Conservation (phyloP, 2,888 invertebrate genomes). For the Omphaloscelis lunosa region DNA sequence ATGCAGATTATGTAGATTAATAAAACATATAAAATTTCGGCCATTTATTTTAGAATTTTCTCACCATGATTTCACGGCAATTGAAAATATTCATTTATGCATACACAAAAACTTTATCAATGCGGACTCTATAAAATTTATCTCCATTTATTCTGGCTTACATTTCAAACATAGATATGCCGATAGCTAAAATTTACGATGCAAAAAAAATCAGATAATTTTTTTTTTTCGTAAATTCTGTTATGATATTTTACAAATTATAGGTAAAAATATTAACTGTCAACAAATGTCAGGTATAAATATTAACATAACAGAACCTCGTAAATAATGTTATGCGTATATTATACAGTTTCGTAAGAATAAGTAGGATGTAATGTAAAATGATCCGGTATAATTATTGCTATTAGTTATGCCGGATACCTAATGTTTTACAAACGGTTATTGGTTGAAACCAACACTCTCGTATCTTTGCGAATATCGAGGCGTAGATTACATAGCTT, state of each 20-base stretch:
- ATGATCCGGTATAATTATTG: slow-evolving; percentile 34
- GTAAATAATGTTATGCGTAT: slow-evolving; percentile 36
- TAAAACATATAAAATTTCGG: not conserved
- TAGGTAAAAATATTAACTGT: slow-evolving; percentile 33
- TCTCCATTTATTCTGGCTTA: not conserved
- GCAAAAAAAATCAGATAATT: not conserved
- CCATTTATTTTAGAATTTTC: not conserved
- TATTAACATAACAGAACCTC: slow-evolving; percentile 26
- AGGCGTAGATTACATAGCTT: slow-evolving; percentile 1
- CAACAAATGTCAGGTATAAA: slow-evolving; percentile 21
- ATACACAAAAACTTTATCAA: not conserved
- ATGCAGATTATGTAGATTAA: slow-evolving; percentile 14
- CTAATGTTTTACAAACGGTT: slow-evolving; percentile 2
- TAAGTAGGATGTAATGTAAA: slow-evolving; percentile 33
- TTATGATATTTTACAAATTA: slow-evolving; percentile 9
- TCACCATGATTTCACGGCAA: not conserved
- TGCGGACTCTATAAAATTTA: not conserved
- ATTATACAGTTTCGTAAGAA: slow-evolving; percentile 26
- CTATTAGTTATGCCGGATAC: slow-evolving; percentile 20
- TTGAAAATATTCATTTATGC: not conserved
- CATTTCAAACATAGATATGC: not conserved
- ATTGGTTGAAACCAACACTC: slow-evolving; percentile 20
- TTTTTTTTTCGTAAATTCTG: too few species aligned
- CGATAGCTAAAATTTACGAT: not conserved
- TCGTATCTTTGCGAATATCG: slow-evolving; percentile 27